Evolutionary conservation across 2,888 invertebrate genomes (phyloP), one percentile per base, ranked within the genome.

Genomic region (Ptilodon capucinus): DNA sequence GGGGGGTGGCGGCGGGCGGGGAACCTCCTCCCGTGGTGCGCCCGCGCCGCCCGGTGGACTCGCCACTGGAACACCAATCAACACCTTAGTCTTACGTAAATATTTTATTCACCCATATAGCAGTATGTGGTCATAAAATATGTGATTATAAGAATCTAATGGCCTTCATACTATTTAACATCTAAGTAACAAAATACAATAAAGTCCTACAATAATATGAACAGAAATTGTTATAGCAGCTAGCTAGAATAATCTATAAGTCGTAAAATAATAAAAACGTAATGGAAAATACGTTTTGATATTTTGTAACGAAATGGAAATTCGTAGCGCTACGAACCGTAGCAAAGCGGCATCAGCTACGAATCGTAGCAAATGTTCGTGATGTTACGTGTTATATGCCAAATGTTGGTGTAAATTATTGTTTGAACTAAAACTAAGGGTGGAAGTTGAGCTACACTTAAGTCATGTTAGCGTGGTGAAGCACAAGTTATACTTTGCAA

Each of bases 11-110:
- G 86, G 88, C 51, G 89, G 88, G 66, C 86, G 86, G 50, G 86
- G 84, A 42, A 81, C 71, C 60, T 85, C 86, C 71, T 91, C 89
- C 46, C 86, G 83, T 54, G 86, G 83, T 68, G 81, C 81, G 76
- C 84, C 86, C 81, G 85, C 86, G 82, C 93, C 84, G 82, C 95
- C 96, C 67, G 96, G 96, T 64, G 96, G 95, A 88, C 95, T 96
- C 86, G 96, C 96, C 92, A 96, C 96, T 96, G 94, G 48, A 94
- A 95, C 80, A 81, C 81, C 74, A 86, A 80, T 62, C 73, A 73
- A 63, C 53, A 53, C 23, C 44, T 65, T 56, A 62, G 44, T 43
- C 42, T 46, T 18, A 28, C 28, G n/a, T 9, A 8, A 36, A 36
- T 16, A n/a, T n/a, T n/a, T n/a, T n/a, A n/a, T n/a, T n/a, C n/a